Evolutionary conservation across 2,888 invertebrate species (phyloP), one percentile per base, ranked within the genome.

Genomic region (Tachystola acroxantha): DNA sequence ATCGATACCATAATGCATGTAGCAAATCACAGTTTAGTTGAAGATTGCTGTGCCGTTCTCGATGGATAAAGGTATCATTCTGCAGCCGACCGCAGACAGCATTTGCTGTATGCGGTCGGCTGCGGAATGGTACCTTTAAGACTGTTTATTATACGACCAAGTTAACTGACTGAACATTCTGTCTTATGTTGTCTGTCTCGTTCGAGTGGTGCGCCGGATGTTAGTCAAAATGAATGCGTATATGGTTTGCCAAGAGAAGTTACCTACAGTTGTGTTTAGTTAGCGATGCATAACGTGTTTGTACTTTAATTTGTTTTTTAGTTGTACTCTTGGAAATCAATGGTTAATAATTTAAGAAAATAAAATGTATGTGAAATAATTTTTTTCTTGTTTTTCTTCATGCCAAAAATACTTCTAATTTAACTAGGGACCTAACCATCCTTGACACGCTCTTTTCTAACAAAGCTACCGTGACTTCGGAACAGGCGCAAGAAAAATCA

Each of bases 271-370:
- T 84, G 82, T 82, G 82, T 84, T 84, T 77, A 84, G 77, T 81
- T 86, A 85, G 81, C 77, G 68, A 82, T 82, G 79, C 85, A 84
- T 85, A 86, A 85, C 85, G 84, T 86, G 85, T 86, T 85, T 86
- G 85, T 86, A 85, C 85, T 85, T 84, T 85, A 86, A 85, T 85
- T 86, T 86, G 86, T 85, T 85, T 85, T 86, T 85, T 86, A 85
- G 85, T 85, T 86, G 75, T 86, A 85, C 84, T 85, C 84, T 86
- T 86, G 86, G 85, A 86, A 85, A 85, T 85, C 85, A 82, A 84
- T 85, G 86, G 86, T 85, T 86, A 86, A 81, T 86, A 82, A 85
- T 82, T 85, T 85, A 86, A 86, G 86, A 81, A 81, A 85, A 84
- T 85, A 85, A 85, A 86, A 78, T 85, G 86, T 85, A 86, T 86